These are phyloP conservation scores for Prionace glauca DNA, from an alignment of 2,797 vertebrate species.

Conservation along the genomic window DNA sequence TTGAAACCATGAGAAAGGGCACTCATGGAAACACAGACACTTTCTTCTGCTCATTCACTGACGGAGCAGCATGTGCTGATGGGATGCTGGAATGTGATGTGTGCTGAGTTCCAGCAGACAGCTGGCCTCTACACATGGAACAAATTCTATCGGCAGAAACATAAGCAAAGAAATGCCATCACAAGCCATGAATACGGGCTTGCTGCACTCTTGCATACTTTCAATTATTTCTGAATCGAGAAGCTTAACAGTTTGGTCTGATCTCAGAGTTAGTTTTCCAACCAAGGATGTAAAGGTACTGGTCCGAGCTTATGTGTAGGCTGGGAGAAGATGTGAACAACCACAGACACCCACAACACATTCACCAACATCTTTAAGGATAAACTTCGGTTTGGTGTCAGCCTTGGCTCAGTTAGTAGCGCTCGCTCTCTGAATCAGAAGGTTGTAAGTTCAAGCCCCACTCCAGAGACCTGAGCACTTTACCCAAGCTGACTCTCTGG, in stretches of 20 bases:
- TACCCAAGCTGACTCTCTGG: neutral
- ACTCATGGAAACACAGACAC: neutral
- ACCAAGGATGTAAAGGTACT: conserved; percentile 3
- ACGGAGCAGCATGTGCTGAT: conserved; percentile 17
- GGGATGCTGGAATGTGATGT: conserved; percentile 32
- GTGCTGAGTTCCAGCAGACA: conserved; percentile 29
- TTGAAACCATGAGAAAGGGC: neutral
- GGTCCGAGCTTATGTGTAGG: neutral
- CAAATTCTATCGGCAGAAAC: conserved; percentile 17
- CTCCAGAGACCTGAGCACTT: neutral
- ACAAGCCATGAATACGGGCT: conserved; percentile 11
- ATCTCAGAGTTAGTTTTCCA: conserved; percentile 16
- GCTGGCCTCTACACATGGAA: conserved; percentile 25
- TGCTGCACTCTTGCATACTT: conserved; percentile 14
- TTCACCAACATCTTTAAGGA: neutral
- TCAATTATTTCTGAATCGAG: conserved; percentile 20
- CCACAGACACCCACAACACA: neutral
- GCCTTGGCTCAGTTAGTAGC: neutral
- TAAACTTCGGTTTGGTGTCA: conserved; percentile 1
- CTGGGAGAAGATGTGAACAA: neutral
- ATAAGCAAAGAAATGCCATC: conserved; percentile 29
- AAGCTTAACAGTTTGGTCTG: conserved; percentile 20
- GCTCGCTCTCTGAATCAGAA: neutral
- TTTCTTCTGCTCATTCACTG: conserved; percentile 18
- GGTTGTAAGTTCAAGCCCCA: neutral